Base-by-base conservation (phyloP, 2,113 vertebrate species). In the Diadophis punctatus region DNA sequence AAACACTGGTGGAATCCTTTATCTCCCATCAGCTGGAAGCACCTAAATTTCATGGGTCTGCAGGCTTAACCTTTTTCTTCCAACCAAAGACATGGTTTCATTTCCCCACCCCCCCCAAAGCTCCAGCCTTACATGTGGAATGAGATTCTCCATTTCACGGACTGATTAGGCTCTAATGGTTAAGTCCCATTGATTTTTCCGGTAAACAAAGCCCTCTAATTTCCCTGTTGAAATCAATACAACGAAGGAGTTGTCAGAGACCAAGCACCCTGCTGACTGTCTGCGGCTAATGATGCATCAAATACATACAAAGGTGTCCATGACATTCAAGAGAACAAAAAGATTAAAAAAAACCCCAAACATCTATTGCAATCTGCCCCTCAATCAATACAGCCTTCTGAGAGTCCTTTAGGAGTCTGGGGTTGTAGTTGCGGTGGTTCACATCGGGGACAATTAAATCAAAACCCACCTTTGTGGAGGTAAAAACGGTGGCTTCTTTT, bases 21-120 rank as follows among this genome's bases (percentile, higher is more conserved):
- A 80, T 80, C n/a, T 20, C 68, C 68, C 34, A 18, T 80, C 68
- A 80, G 16, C 68, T 34, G 68, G n/a, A 80, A 34, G 68, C n/a
- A 80, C 39, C 16, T 80, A 34, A 34, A 39, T 80, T 20, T 80
- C 16, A 20, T 7, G n/a, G n/a, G n/a, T 39, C 30, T 7, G 4
- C 30, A 68, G 60, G 30, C 63, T 68, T n/a, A 68, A 68, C 4
- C 0, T n/a, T 68, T 25, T 16, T 68, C 12, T 68, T 68, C 7
- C n/a, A 80, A 20, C 68, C n/a, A 80, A 80, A 39, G n/a, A 80
- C 6, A 8, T 8, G 16, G 68, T 20, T 80, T 34, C n/a, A 80
- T 80, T 80, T 20, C 1, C 0, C 0, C 0, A 10, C 2, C 27
- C 0, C 0, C 27, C 2, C 27, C 27, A 74, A 74, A 18, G 16